These are phyloP conservation scores for Acestrorhynchus altus DNA, from an alignment of 2,797 vertebrate species.

Conservation along the genomic window DNA sequence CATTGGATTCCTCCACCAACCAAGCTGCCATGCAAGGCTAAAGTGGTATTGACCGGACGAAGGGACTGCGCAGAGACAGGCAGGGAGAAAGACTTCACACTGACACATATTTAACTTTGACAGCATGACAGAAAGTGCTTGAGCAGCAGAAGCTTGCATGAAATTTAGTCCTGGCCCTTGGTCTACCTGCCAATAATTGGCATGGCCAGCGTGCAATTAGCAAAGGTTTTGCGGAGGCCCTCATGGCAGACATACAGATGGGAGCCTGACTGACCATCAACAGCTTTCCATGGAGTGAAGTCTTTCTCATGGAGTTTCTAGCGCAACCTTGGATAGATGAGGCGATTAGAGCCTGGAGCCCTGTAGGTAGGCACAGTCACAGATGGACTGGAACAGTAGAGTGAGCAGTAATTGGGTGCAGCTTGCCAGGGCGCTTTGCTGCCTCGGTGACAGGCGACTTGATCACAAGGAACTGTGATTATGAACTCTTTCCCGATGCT, in stretches of 20 bases:
- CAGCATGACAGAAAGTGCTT: slow-evolving; percentile 16
- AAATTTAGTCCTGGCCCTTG: neutral
- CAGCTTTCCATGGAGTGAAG: slow-evolving; percentile 19
- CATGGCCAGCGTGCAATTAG: neutral
- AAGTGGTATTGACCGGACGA: neutral
- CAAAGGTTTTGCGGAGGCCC: neutral
- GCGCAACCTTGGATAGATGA: neutral
- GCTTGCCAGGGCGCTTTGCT: slow-evolving; percentile 6
- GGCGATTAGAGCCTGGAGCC: slow-evolving; percentile 15
- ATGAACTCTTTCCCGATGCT: neutral
- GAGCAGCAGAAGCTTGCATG: slow-evolving; percentile 8
- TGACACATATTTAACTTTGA: neutral
- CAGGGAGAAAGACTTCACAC: neutral
- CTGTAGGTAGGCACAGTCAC: slow-evolving; percentile 4
- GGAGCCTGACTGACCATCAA: slow-evolving; percentile 11
- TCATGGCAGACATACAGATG: neutral
- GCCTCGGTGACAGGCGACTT: slow-evolving; percentile 15
- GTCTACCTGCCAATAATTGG: slow-evolving; percentile 14
- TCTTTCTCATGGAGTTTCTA: slow-evolving; percentile 3
- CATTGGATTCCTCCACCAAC: neutral
- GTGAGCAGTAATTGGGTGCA: slow-evolving; percentile 33
- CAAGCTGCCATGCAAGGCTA: neutral
- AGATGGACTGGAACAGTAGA: slow-evolving; percentile 14
- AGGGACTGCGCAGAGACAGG: neutral
- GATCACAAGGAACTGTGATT: slow-evolving; percentile 35